These are phyloP conservation scores for Procambarus virginalis DNA, from an alignment of 1,140 invertebrate genomes.

Conservation along the genomic window DNA sequence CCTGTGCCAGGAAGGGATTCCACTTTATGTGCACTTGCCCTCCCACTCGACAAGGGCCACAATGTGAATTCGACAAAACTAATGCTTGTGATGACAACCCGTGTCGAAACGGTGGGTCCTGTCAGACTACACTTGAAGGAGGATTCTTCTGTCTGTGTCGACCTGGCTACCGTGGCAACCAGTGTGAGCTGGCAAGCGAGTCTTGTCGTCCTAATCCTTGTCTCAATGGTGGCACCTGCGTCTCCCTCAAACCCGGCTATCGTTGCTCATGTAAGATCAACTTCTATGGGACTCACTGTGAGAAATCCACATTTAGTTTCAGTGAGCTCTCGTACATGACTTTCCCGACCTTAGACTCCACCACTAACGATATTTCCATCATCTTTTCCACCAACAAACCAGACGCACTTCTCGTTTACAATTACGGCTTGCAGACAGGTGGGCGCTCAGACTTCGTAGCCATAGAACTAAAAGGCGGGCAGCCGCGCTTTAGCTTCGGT, in stretches of 20 bases:
- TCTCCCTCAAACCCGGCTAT: conserved; percentile 86
- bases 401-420: conserved; percentile 90
- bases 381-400: conserved; percentile 92
- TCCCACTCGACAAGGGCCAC: conserved; percentile 83
- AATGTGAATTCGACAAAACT: conserved; percentile 88
- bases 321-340: conserved; percentile 91
- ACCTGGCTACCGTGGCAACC: conserved; percentile 89
- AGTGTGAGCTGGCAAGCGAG: conserved; percentile 87
- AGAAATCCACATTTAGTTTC: conserved; percentile 92
- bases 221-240: conserved; percentile 87
- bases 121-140: conserved; percentile 88
- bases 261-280: conserved; percentile 88
- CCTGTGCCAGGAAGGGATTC: conserved; percentile 86
- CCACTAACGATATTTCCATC: conserved; percentile 92
- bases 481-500: conserved; percentile 91
- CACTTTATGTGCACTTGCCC: conserved; percentile 90
- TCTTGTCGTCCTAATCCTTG: conserved; percentile 93
- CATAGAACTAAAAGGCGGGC: conserved; percentile 88
- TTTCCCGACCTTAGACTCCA: conserved; percentile 87
- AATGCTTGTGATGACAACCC: conserved; percentile 88
- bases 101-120: conserved; percentile 91
- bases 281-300: conserved; percentile 92
- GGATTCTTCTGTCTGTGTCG: conserved; percentile 93
- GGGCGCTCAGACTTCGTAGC: conserved; percentile 94
- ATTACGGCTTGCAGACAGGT: conserved; percentile 88